These are phyloP conservation scores for Xerus inauris DNA, from an alignment of 2,113 vertebrate genomes.

Conservation along the genomic window DNA sequence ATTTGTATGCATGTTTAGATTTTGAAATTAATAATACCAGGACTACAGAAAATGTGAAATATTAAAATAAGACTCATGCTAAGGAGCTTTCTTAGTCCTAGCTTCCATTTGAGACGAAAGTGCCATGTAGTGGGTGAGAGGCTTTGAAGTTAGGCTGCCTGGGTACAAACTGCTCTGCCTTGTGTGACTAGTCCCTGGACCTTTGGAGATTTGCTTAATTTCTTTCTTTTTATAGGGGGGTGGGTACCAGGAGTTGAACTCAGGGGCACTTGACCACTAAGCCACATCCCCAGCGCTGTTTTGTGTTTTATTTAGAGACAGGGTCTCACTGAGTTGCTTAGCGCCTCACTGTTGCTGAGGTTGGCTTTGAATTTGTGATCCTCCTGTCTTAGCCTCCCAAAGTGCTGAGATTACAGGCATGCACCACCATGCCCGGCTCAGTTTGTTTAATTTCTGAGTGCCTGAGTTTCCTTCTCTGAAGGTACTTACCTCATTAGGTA, in stretches of 20 bases:
- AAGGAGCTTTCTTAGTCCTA: not conserved
- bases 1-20: not conserved
- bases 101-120: not conserved
- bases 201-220: not conserved
- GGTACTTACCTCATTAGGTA: not conserved
- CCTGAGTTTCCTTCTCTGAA: not conserved
- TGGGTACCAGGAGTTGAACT: no score
- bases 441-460: not conserved
- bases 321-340: no score
- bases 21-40: constrained; percentile 6
- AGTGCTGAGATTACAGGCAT: no score
- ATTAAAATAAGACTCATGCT: constrained; percentile 16
- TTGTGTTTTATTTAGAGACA: no score
- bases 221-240: no score
- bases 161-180: not conserved
- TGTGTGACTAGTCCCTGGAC: not conserved
- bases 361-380: no score
- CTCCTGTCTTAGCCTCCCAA: no score
- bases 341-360: no score
- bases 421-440: no score
- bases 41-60: not conserved
- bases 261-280: no score
- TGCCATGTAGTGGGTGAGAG: not conserved
- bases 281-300: no score
- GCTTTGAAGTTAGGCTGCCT: not conserved